Evolutionary conservation across 37 sponge, comb jelly and placozoan species (phyloP), one percentile per base, ranked within the genome.

Genomic region (Halichondria panicea): DNA sequence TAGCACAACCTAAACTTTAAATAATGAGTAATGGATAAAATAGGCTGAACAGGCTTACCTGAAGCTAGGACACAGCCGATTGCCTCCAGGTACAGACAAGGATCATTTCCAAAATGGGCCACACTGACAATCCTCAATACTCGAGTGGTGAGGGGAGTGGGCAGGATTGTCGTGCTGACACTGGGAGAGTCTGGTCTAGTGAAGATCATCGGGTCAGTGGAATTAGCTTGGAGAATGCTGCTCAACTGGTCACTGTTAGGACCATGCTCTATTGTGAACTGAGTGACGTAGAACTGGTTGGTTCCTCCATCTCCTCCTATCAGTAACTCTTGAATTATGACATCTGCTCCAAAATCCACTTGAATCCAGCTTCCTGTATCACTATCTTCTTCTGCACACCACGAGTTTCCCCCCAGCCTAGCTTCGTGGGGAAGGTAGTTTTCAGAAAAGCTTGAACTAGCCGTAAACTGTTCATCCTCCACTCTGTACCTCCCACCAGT

Each of bases 61-160:
- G 53, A 4, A 1, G 36, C 22, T 4, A 27, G 3, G 18, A 12
- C 32, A 61, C 77, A 76, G 1, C 77, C 77, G 28, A 62, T 13
- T 25, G 65, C 77, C 28, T 76, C 77, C 31, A 76, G 13, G 22
- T 37, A 63, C 66, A 76, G 37, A 43, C 77, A 76, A 30, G 43
- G 65, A 28, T 48, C 45, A 43, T 63, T 43, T 2, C 21, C 12
- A 43, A n/a, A 44, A 64, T 66, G 63, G 7, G 34, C 24, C 9
- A 43, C 66, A 24, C 65, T 44, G 2, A 76, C 52, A 44, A 76
- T 76, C 3, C 77, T 11, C 4, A 76, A 18, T 6, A 74, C 75
- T 63, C 44, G 30, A 22, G 48, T 48, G n/a, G 27, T 56, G 30
- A 76, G 22, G n/a, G 77, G 77, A n/a, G 18, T 8, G 9, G 48